phyloP scores from a whole-genome alignment of 2,888 invertebrate species.

The Caenorhabditis virilis region DNA sequence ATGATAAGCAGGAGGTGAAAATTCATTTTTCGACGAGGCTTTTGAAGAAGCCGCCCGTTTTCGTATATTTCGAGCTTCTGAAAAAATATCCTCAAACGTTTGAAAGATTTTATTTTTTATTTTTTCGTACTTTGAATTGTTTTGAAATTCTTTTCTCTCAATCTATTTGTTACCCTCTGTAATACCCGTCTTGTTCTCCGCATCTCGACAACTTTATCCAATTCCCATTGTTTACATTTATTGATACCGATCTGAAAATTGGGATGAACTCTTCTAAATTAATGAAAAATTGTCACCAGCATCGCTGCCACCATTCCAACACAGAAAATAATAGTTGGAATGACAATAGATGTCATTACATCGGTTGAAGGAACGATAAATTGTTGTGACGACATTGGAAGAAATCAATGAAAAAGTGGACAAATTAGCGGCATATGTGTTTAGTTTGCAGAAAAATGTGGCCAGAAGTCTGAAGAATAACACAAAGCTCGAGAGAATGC shows the following conservation, averaged over 20 bases:
- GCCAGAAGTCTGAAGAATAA: no score
- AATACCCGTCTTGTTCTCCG: slow-evolving; percentile 65
- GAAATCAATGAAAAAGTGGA: background rate
- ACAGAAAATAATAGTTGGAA: slow-evolving; percentile 68
- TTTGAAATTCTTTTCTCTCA: slow-evolving; percentile 67
- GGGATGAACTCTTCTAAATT: background rate
- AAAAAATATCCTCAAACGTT: background rate
- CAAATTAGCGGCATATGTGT: slow-evolving; percentile 7
- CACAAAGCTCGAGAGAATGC: no score
- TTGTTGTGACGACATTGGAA: slow-evolving; percentile 34
- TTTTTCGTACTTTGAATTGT: slow-evolving; percentile 62
- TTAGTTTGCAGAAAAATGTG: no score
- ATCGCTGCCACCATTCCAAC: slow-evolving; percentile 67
- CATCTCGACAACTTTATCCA: slow-evolving; percentile 68
- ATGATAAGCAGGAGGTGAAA: slow-evolving; percentile 52
- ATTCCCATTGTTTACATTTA: slow-evolving; percentile 69
- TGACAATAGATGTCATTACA: slow-evolving; percentile 65
- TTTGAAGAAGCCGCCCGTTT: slow-evolving; percentile 50
- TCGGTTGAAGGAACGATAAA: slow-evolving; percentile 59
- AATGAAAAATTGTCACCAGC: slow-evolving; percentile 41
- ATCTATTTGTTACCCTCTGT: slow-evolving; percentile 64
- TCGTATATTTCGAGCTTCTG: slow-evolving; percentile 64
- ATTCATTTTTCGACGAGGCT: slow-evolving; percentile 26
- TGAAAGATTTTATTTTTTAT: slow-evolving; percentile 1
- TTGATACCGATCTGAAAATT: slow-evolving; percentile 61